These are phyloP conservation scores for Drosophila paulistorum DNA, from an alignment of 1,140 invertebrate species.

Conservation along the genomic window DNA sequence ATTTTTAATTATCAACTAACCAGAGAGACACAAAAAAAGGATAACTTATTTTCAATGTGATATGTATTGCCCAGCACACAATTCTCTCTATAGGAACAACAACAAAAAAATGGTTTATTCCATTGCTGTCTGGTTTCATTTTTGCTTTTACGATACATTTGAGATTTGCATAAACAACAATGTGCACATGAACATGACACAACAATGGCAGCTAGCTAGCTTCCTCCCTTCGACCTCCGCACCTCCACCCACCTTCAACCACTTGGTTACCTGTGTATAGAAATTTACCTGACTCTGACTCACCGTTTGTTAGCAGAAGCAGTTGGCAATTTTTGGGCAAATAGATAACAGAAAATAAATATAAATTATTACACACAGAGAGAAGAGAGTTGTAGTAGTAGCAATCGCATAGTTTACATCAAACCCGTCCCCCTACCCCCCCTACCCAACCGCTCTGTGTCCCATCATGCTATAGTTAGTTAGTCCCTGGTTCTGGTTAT, in stretches of 20 bases:
- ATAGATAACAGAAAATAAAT: slow-evolving; percentile 40
- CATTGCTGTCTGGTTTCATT: slow-evolving; percentile 18
- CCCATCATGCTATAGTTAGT: not conserved
- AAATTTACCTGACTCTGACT: slow-evolving; percentile 27
- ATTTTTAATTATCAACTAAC: slow-evolving; percentile 12
- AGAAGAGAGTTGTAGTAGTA: not conserved
- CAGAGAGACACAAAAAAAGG: not conserved
- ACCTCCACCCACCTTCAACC: not conserved
- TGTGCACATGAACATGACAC: slow-evolving; percentile 21
- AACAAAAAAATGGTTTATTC: slow-evolving; percentile 4
- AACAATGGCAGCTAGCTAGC: slow-evolving; percentile 16
- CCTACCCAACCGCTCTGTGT: no score
- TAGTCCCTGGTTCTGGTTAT: slow-evolving; percentile 12
- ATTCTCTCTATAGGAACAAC: not conserved
- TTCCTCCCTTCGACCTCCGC: not conserved
- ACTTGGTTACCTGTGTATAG: not conserved
- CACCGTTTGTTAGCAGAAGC: slow-evolving; percentile 14
- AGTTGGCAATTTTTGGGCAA: slow-evolving; percentile 27
- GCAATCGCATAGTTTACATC: slow-evolving; percentile 17
- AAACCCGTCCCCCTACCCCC: not conserved
- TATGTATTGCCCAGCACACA: not conserved
- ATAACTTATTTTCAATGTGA: slow-evolving; percentile 8
- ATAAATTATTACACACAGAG: slow-evolving; percentile 28
- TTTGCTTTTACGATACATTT: slow-evolving; percentile 35
- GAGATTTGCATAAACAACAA: slow-evolving; percentile 34